Conservation (phyloP, 2,888 invertebrate species). For the Folsomia candida region DNA sequence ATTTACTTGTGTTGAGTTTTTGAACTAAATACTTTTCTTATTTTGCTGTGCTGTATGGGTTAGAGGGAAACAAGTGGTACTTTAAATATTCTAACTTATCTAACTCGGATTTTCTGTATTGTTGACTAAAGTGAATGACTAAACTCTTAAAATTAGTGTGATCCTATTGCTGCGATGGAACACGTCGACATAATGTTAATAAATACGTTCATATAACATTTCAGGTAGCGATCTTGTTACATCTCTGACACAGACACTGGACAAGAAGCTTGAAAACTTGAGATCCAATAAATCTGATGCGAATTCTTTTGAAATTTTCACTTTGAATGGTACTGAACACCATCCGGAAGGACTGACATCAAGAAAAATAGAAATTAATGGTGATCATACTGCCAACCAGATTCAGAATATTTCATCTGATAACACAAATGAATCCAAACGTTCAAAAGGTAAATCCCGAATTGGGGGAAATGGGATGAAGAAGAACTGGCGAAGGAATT, state of each 20-base stretch:
- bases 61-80: too few relatives aligned
- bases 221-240: conserved; percentile 80
- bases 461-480: neutral
- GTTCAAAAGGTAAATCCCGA: neutral
- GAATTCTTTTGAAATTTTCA: neutral
- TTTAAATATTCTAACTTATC: too few relatives aligned
- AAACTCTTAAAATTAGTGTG: too few relatives aligned
- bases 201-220: too few relatives aligned
- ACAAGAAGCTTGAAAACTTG: conserved; percentile 74
- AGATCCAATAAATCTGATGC: conserved; percentile 55
- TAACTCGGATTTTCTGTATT: too few relatives aligned
- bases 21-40: too few relatives aligned
- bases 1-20: too few relatives aligned
- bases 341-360: neutral
- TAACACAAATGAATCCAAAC: neutral
- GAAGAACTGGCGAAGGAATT: conserved; percentile 36
- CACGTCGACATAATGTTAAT: too few relatives aligned
- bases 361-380: neutral
- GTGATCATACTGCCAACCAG: neutral
- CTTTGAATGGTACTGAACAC: neutral
- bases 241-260: conserved; percentile 79
- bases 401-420: neutral
- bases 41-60: too few relatives aligned
- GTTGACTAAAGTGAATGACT: too few relatives aligned
- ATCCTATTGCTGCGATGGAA: too few relatives aligned